Evolutionary conservation across 2,113 vertebrate genomes (phyloP), one percentile per base, ranked within the genome.

Genomic region (Mesoclemmys tuberculata): DNA sequence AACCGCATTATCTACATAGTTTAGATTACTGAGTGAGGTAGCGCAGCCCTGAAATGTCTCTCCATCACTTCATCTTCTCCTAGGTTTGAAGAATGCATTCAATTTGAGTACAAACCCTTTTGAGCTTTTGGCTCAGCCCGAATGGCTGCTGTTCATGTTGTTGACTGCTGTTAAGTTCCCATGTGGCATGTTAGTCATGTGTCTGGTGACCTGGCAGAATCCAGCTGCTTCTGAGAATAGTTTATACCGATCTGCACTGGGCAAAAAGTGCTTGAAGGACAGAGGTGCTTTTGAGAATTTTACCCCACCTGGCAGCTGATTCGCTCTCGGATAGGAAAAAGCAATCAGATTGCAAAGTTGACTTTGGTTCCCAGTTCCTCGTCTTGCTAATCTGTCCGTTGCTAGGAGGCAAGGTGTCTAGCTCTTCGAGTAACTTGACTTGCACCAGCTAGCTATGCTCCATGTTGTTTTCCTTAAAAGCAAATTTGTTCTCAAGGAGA

Each of bases 31-130:
- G 80, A 95, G 82, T 31, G 80, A 78, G 1, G 1, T 75, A 35
- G 24, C 4, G 0, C 19, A 46, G 61, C 41, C 82, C 82, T 87
- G 79, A 90, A 95, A 88, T 16, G 93, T 77, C 31, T 90, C 94
- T 85, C 64, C n/a, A 52, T 87, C 91, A 51, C 84, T 89, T 87
- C 93, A 24, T n/a, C 18, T 93, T 80, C 3, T 84, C 93, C 44
- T 80, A 74, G 77, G 55, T 83, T 90, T 92, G 88, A 85, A 80
- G 82, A 93, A 84, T 80, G 82, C 89, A 44, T 88, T 92, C 71
- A 85, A 6, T 49, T 64, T 55, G 41, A 74, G 80, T 49, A 87
- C 81, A 68, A 0, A 82, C 0, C 1, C 71, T 91, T 95, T 55
- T 77, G 52, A 87, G 48, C 27, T 51, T 85, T 19, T 83, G 71